Evolutionary conservation across 2,113 vertebrate species (phyloP), one percentile per base, ranked within the genome.

Genomic region (Amphiprion ocellaris): DNA sequence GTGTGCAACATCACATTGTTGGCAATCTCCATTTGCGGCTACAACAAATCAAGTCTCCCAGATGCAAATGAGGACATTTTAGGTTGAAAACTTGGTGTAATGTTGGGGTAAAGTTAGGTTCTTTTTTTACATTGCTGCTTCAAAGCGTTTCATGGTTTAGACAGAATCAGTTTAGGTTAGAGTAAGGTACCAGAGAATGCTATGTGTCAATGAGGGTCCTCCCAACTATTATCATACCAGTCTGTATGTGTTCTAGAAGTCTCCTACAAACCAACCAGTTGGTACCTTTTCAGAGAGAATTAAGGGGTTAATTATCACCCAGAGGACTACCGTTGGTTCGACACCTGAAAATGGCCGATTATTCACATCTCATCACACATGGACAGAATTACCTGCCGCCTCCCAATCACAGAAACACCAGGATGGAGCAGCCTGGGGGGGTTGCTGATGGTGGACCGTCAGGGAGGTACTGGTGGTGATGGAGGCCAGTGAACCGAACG

Each of bases 311-410:
- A 79, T 82, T 82, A 74, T 63, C n/a, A 60, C 69, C 74, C 64
- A 11, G 58, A 77, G 71, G 61, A 59, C 24, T 16, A 67, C 66
- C 21, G 16, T 10, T 5, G 16, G 30, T 28, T 28, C 24, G 7
- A 8, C 24, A 11, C 53, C 69, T 67, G 62, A 73, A 90, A 91
- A 89, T 77, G 87, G 85, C 59, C 73, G 30, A 92, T 93, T 93
- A 90, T 92, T 93, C 86, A 91, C 91, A 84, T 90, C 84, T 92
- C 84, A 81, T 77, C 89, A 77, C 82, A 2, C 11, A 7, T n/a
- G 70, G 70, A 56, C 78, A 61, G 67, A 76, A 30, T 72, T 49
- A 69, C 74, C 82, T 65, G 69, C 15, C 16, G 69, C 44, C 69
- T 8, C 53, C 26, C 72, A 81, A 85, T 85, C 77, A 77, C 56